Percentiles rank a stretch among this genome's conserved stretches.
These are phyloP conservation scores for Drosophila sp. DNA, from an alignment of 1,140 invertebrate genomes.

Conservation along the genomic window DNA sequence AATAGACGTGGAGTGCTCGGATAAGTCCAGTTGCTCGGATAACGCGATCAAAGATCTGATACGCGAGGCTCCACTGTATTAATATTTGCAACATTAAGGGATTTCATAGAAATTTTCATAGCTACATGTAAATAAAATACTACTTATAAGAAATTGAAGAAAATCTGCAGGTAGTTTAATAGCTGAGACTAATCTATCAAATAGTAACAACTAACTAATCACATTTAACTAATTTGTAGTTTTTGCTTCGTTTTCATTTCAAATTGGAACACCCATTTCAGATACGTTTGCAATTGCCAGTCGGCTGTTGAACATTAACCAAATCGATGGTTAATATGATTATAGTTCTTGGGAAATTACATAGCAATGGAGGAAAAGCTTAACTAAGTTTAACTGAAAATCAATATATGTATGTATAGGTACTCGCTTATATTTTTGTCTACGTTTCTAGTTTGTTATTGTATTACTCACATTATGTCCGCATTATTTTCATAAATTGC, in stretches of 20 bases:
- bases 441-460: neutral
- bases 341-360: slow-evolving; percentile 14
- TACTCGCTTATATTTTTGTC: neutral
- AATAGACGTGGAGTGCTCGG: no score
- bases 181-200: neutral
- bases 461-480: slow-evolving; percentile 56
- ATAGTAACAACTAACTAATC: neutral
- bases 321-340: slow-evolving; percentile 18
- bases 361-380: neutral
- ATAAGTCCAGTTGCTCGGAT: no score
- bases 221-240: neutral
- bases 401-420: neutral
- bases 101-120: no score
- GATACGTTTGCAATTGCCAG: neutral
- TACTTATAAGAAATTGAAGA: neutral
- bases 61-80: no score
- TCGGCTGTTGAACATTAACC: neutral
- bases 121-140: no score
- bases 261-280: slow-evolving; percentile 2
- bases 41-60: no score
- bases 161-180: neutral
- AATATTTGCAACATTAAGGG: no score
- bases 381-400: slow-evolving; percentile 9
- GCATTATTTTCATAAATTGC: slow-evolving; percentile 22
- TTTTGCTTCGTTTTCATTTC: neutral